A percentile compares a stretch with the other conserved stretches of the same genome.
Evolutionary conservation across 2,888 invertebrate species (phyloP).

Genomic region (Spisula subtruncata): DNA sequence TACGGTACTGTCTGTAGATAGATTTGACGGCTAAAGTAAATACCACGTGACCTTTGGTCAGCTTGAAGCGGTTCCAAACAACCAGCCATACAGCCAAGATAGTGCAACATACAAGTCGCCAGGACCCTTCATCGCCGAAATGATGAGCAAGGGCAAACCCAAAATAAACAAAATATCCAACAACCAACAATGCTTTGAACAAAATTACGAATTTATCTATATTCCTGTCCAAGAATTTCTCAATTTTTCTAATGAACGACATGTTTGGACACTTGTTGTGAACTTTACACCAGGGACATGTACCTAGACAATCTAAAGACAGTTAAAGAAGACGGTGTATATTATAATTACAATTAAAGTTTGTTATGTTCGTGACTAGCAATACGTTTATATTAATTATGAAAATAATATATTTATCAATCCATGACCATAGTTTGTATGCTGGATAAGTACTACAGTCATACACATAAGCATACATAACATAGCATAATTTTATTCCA

Average conservation of each 20-base stretch:
- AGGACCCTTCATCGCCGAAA: slow-evolving; percentile 73
- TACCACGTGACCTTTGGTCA: slow-evolving; percentile 12
- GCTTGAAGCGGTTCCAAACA: slow-evolving; percentile 50
- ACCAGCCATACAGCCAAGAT: slow-evolving; percentile 54
- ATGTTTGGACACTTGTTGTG: neutral
- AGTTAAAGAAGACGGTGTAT: too few species aligned
- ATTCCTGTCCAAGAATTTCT: neutral
- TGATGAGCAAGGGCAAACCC: slow-evolving; percentile 61
- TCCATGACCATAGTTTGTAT: too few species aligned
- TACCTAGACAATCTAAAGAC: too few species aligned
- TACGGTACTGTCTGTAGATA: neutral
- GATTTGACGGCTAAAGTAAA: neutral
- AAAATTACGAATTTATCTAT: slow-evolving; percentile 17
- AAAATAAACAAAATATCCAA: slow-evolving; percentile 64
- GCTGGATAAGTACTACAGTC: too few species aligned
- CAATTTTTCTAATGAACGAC: neutral
- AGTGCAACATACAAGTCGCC: slow-evolving; percentile 67
- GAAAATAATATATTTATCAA: too few species aligned
- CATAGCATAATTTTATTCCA: too few species aligned
- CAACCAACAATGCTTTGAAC: slow-evolving; percentile 16
- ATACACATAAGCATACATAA: too few species aligned
- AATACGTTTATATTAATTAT: too few species aligned
- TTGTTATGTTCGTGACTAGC: too few species aligned
- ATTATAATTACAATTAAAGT: too few species aligned
- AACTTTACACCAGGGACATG: neutral